Conservation (phyloP, 2,797 vertebrate species). For the Eurystomus glaucurus region DNA sequence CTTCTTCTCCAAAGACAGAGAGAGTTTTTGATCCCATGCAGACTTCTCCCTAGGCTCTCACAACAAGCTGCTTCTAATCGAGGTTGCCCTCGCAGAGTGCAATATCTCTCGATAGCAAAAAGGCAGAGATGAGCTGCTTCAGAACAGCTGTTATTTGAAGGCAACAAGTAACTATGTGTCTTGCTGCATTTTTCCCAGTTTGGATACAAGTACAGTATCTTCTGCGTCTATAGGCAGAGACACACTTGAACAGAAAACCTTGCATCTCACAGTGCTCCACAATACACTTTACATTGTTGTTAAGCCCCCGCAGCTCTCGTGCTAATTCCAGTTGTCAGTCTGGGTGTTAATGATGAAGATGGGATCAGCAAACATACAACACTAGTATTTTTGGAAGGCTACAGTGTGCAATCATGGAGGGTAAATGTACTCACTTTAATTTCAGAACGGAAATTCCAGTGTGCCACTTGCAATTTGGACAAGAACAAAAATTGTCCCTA, state of each 20-base stretch:
- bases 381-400: neutral
- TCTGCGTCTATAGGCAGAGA: neutral
- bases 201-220: neutral
- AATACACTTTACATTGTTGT: neutral
- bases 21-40: neutral
- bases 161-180: neutral
- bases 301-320: neutral
- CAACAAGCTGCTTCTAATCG: neutral
- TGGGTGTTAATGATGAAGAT: neutral
- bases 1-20: neutral
- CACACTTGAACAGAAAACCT: neutral
- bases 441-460: neutral
- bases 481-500: neutral
- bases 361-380: neutral
- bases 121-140: neutral
- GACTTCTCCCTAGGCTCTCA: constrained; percentile 14
- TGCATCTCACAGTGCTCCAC: neutral
- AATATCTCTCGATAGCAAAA: neutral
- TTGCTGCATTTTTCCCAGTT: constrained; percentile 5
- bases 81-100: neutral
- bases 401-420: neutral
- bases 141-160: constrained; percentile 2
- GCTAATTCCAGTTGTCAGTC: neutral
- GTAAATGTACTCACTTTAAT: neutral
- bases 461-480: neutral